Evolutionary conservation across 1,140 invertebrate genomes (phyloP).

Genomic region (Coptotermes formosanus): DNA sequence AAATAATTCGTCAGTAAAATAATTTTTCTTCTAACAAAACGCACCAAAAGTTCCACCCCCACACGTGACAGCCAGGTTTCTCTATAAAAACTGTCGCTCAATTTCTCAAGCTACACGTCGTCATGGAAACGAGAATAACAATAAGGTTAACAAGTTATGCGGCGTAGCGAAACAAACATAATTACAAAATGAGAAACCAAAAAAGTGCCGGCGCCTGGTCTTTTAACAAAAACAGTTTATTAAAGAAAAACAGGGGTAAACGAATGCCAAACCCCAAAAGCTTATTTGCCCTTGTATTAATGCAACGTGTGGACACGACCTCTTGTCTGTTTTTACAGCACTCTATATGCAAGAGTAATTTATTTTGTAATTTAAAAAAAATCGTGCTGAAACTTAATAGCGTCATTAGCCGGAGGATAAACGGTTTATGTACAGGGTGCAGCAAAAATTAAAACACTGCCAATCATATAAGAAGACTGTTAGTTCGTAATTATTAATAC

Average conservation of each 20-base stretch:
- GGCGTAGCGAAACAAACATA: neutral
- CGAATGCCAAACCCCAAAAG: neutral
- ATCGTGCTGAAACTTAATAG: neutral
- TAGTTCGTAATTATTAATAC: no score
- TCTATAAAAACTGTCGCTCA: no score
- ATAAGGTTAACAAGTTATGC: no score
- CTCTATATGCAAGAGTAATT: neutral
- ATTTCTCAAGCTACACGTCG: no score
- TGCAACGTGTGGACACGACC: neutral
- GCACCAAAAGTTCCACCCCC: no score
- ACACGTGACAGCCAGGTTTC: no score
- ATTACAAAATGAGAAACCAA: neutral
- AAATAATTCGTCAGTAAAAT: no score
- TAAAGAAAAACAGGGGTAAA: neutral
- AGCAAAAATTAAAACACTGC: neutral
- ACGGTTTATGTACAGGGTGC: neutral
- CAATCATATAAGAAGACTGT: no score
- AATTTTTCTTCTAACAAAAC: no score
- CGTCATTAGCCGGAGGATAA: neutral
- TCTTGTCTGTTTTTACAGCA: neutral
- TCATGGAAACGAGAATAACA: no score
- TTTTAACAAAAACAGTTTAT: neutral
- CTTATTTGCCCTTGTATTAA: neutral
- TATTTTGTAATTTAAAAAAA: slow-evolving; percentile 11
- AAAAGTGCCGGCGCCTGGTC: neutral